Evolutionary conservation across 2,797 vertebrate species (phyloP), one percentile per base, ranked within the genome.

Genomic region (Ispidina picta): DNA sequence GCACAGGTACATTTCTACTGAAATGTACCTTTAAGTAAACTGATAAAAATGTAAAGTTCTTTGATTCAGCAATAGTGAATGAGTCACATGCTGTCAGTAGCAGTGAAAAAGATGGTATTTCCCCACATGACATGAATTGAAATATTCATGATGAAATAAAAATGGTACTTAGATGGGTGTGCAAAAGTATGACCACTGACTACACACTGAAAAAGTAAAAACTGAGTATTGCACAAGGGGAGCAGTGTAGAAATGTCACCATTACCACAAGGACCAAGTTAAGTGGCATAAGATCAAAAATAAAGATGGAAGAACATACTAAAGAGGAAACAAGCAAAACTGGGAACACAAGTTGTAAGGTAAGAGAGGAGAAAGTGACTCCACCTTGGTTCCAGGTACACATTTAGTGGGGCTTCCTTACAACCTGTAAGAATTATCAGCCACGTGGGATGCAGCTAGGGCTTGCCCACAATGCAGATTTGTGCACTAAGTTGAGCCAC

Each of bases 241-340:
- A 90, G 49, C 43, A 56, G 76, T 35, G 56, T 49, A 83, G 71
- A 89, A 92, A 76, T 54, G 51, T 77, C 69, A 79, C 86, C 3
- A 1, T 37, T 44, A 70, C 46, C 58, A 75, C 18, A 83, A 85
- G 66, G 63, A 93, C 28, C 59, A 70, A 85, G 82, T 60, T 62
- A 82, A 88, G 68, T 69, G 26, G 56, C 39, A 7, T 20, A 90
- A 80, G 85, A 74, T 66, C 68, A 90, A 69, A 95, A 92, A 88
- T 41, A 55, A 79, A 91, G 78, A 77, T 29, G 62, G 66, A 71
- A 39, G 35, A 88, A 82, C 44, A 71, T 26, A 76, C 18, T 91
- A 14, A 62, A 75, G 72, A 88, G 43, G 68, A 89, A 73, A 89
- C 55, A 85, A 88, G 78, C 52, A 92, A 78, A 91, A 95, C 66